Percentiles rank a stretch among this genome's conserved stretches.
phyloP scores from a whole-genome alignment of 1,140 invertebrate species.

The Dendroctonus valens region DNA sequence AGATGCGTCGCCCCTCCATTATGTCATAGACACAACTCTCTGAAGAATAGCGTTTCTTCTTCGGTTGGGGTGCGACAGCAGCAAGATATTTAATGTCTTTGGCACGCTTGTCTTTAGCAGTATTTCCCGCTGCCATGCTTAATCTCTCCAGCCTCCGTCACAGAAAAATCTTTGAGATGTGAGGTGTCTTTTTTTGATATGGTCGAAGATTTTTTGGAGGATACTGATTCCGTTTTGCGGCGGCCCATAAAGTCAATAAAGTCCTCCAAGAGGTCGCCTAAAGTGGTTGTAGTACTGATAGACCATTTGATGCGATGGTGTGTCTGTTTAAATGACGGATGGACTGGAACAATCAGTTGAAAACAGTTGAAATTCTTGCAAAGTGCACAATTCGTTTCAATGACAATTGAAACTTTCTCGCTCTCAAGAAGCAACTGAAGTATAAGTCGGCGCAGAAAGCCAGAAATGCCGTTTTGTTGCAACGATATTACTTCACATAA shows the following conservation, averaged over 20 bases:
- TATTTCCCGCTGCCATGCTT: conserved; percentile 76
- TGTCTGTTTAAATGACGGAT: conserved; percentile 51
- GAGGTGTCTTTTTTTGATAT: conserved; percentile 22
- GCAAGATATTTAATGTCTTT: conserved; percentile 74
- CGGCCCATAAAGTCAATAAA: too few species aligned
- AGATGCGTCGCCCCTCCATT: conserved; percentile 44
- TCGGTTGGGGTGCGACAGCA: conserved; percentile 41
- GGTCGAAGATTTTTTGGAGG: conserved; percentile 26
- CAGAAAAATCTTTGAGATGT: conserved; percentile 46
- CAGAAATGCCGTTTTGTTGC: conserved; percentile 71
- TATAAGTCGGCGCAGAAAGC: conserved; percentile 82
- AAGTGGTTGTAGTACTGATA: conserved; percentile 72
- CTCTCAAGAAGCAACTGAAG: conserved; percentile 82
- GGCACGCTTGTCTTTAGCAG: conserved; percentile 78
- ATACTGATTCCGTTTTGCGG: conserved; percentile 38
- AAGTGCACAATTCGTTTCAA: conserved; percentile 48
- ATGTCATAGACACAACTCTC: conserved; percentile 23
- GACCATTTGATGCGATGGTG: conserved; percentile 65
- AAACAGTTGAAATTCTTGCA: conserved; percentile 42
- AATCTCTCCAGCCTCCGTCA: conserved; percentile 60
- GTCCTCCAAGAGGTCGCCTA: conserved; percentile 53
- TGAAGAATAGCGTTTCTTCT: conserved; percentile 47
- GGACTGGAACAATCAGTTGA: conserved; percentile 35
- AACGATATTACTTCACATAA: conserved; percentile 70
- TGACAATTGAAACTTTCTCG: conserved; percentile 71